Conservation (phyloP, 1,140 invertebrate species). For the Ceratina calcarata region DNA sequence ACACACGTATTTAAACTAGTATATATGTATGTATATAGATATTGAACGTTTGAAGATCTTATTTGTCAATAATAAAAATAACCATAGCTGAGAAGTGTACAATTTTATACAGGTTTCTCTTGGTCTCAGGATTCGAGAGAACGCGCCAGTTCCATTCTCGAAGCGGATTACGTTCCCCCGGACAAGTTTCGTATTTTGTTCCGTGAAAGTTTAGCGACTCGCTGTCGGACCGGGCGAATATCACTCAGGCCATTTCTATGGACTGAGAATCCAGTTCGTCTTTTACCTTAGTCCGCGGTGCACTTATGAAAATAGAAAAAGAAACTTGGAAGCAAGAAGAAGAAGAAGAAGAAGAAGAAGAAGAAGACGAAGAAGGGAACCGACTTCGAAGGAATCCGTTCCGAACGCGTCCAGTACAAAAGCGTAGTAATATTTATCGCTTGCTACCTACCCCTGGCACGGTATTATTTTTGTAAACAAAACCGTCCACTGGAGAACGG, state of each 20-base stretch:
- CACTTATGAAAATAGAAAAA: slow-evolving; percentile 23
- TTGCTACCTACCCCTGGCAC: not conserved
- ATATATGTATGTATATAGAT: too few relatives aligned
- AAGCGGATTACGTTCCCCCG: slow-evolving; percentile 7
- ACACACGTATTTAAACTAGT: too few relatives aligned
- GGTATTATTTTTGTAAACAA: slow-evolving; percentile 13
- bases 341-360: too few relatives aligned
- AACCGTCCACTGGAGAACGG: not conserved
- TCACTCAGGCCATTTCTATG: slow-evolving; percentile 44
- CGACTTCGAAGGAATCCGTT: slow-evolving; percentile 6
- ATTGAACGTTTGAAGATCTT: too few relatives aligned
- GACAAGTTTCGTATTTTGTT: slow-evolving; percentile 17
- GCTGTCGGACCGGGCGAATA: slow-evolving; percentile 39
- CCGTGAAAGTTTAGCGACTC: slow-evolving; percentile 27
- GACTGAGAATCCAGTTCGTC: slow-evolving; percentile 31
- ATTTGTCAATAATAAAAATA: too few relatives aligned
- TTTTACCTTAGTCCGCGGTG: slow-evolving; percentile 11
- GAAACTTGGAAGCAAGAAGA: not conserved
- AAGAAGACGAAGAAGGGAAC: not conserved
- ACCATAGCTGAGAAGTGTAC: too few relatives aligned
- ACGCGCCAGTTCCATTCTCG: not conserved
- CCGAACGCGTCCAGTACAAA: slow-evolving; percentile 2
- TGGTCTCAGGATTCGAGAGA: not conserved
- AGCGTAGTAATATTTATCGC: slow-evolving; percentile 40
- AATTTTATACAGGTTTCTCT: too few relatives aligned